Percentiles rank a stretch among this genome's conserved stretches.
Conservation (phyloP, 1,140 invertebrate species). For the Geopemphigus sp. region DNA sequence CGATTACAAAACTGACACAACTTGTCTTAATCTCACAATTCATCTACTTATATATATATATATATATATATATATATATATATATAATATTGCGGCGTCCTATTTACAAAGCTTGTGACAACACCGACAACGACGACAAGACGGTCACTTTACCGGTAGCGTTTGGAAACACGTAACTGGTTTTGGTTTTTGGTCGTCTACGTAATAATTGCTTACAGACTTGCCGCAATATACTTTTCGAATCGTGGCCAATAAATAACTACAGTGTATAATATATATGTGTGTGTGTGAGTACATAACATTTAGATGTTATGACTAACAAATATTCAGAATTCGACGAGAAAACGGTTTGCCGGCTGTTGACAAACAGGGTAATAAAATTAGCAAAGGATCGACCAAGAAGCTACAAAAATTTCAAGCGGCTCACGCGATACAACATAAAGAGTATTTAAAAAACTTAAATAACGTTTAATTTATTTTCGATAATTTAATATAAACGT, state of each 20-base stretch:
- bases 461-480: constrained; percentile 16
- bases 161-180: neutral
- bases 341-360: constrained; percentile 92
- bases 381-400: constrained; percentile 87
- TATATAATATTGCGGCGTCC: too few relatives aligned
- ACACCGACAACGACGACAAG: too few relatives aligned
- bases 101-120: too few relatives aligned
- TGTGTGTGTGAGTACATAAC: too few relatives aligned
- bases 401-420: constrained; percentile 90
- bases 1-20: constrained; percentile 1
- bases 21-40: neutral
- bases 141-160: neutral
- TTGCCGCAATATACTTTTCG: too few relatives aligned
- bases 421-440: constrained; percentile 87
- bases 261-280: too few relatives aligned
- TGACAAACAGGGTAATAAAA: constrained; percentile 83
- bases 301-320: too few relatives aligned
- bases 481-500: neutral
- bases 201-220: too few relatives aligned
- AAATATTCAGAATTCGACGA: constrained; percentile 96
- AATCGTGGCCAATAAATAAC: too few relatives aligned
- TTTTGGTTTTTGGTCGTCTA: neutral
- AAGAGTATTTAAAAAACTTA: constrained; percentile 71
- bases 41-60: too few relatives aligned
- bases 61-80: too few relatives aligned